Percentiles rank a stretch among this genome's conserved stretches.
Evolutionary conservation across 2,888 invertebrate species (phyloP).

Genomic region (Mayetiola destructor): DNA sequence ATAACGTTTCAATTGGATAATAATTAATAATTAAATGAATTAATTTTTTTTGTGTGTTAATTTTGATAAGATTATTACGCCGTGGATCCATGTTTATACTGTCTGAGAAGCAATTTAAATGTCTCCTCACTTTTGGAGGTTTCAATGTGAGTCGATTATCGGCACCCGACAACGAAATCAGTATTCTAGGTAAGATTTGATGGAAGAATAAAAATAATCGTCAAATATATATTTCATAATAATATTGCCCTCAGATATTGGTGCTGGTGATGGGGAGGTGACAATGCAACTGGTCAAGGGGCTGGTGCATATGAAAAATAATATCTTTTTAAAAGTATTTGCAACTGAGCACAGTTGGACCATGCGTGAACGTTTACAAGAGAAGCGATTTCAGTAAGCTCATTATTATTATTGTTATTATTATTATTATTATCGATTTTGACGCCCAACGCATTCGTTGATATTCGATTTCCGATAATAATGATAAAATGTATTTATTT

Average conservation of each 20-base stretch:
- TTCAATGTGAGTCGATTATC: conserved; percentile 20
- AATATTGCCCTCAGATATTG: conserved; percentile 71
- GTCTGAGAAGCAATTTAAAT: conserved; percentile 63
- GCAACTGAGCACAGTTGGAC: conserved; percentile 84
- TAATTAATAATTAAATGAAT: neutral
- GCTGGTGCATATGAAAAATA: conserved; percentile 53
- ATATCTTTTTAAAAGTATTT: conserved; percentile 56
- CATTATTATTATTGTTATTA: neutral
- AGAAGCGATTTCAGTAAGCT: conserved; percentile 62
- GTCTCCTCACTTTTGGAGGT: conserved; percentile 28
- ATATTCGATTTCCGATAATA: neutral
- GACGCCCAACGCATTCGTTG: neutral
- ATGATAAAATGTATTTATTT: neutral
- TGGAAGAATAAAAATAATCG: too few species aligned
- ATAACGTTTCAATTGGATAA: neutral
- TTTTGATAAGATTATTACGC: conserved; percentile 38
- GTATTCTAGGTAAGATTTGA: neutral
- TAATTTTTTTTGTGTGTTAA: neutral
- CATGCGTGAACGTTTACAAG: conserved; percentile 68
- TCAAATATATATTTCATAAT: too few species aligned
- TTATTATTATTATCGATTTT: neutral
- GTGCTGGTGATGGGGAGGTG: conserved; percentile 92
- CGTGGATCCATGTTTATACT: conserved; percentile 96
- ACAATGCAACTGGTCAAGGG: conserved; percentile 58
- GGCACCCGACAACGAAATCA: neutral